Evolutionary conservation across 2,113 vertebrate species (phyloP), one percentile per base, ranked within the genome.

Genomic region (Mohoua ochrocephala): DNA sequence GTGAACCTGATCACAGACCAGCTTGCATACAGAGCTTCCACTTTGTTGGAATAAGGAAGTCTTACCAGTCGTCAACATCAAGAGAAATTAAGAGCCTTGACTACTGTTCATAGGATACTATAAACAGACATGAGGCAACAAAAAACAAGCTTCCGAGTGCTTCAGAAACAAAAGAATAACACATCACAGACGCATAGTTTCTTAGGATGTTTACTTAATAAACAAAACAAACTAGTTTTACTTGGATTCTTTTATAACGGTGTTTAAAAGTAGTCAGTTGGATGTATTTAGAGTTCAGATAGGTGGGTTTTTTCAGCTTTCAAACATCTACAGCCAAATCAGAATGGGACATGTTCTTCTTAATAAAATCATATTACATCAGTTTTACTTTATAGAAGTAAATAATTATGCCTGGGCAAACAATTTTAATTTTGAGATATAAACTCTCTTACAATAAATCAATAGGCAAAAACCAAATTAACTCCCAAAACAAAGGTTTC

Each of bases 191-290:
- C 35, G 30, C 44, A 52, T 5, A 65, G 42, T 77, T 93, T 93
- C 85, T 69, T 59, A 73, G 68, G 37, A 93, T 83, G 71, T 50
- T 95, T 93, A 93, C 30, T 93, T 65, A 44, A 79, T n/a, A 90
- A 83, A 94, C 71, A 57, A 94, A 92, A 80, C 75, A 94, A 88
- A 77, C 45, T n/a, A 54, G 37, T 80, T 94, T 85, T 82, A 83
- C 37, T 94, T 65, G 27, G 30, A 91, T 90, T 77, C 44, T 79
- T 95, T 78, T 49, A 19, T 7, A 80, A 77, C 31, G 35, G 84
- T 57, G 63, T 61, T 84, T 78, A 84, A 59, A 92, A 74, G 20
- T 11, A 81, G 69, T 27, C 23, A 91, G 6, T 1, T 45, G 37
- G 22, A 90, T 42, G 10, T 23, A 69, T 59, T 87, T 74, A 69